Conservation (phyloP, 2,797 vertebrate genomes). For the Crotalus adamanteus region DNA sequence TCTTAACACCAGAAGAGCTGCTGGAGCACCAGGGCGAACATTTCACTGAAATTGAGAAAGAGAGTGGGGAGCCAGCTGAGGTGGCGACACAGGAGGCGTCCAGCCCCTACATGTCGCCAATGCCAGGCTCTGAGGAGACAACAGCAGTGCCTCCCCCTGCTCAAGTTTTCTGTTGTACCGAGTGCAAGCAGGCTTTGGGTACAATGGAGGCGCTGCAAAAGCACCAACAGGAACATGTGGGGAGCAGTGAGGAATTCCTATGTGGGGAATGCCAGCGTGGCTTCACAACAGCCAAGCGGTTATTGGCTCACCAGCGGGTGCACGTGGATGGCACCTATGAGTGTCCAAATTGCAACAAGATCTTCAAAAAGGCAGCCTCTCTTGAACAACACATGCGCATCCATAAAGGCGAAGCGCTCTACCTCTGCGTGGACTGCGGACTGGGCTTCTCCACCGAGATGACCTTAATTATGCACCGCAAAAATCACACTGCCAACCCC, state of each 20-base stretch:
- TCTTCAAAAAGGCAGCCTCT: conserved; percentile 87
- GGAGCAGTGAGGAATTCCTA: conserved; percentile 34
- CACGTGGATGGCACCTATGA: conserved; percentile 86
- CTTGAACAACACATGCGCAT: conserved; percentile 87
- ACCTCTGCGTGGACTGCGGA: conserved; percentile 90
- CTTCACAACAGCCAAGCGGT: conserved; percentile 84
- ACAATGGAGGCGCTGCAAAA: conserved; percentile 30
- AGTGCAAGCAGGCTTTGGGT: conserved; percentile 69
- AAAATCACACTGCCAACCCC: conserved; percentile 85
- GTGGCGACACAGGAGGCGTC: conserved; percentile 40
- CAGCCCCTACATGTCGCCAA: neutral
- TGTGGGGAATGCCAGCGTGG: conserved; percentile 72
- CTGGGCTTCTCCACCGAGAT: conserved; percentile 87
- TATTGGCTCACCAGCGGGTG: conserved; percentile 82
- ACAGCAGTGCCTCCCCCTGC: neutral
- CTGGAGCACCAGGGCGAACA: conserved; percentile 91
- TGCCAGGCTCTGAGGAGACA: neutral
- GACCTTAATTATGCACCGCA: conserved; percentile 88
- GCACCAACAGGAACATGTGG: conserved; percentile 36
- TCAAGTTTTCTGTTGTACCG: conserved; percentile 69
- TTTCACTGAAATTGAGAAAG: conserved; percentile 86
- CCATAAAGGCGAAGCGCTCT: conserved; percentile 85
- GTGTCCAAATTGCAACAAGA: conserved; percentile 84
- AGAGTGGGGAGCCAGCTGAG: conserved; percentile 69
- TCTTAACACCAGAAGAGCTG: conserved; percentile 87